Evolutionary conservation across 2,888 invertebrate genomes (phyloP).

Genomic region (Proisotoma minuta): DNA sequence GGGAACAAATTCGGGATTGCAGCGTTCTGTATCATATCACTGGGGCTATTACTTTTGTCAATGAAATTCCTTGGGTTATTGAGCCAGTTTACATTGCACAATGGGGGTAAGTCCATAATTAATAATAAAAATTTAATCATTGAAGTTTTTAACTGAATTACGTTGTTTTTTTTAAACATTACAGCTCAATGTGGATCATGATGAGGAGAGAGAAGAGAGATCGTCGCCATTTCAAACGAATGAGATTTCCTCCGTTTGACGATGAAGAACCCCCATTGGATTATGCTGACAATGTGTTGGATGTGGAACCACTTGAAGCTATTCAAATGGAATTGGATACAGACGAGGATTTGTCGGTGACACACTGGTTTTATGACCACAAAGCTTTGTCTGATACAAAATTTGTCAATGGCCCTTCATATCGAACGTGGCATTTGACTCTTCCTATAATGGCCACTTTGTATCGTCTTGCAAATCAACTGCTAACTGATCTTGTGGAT

Average conservation of each 20-base stretch:
- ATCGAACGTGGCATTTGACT: conserved; percentile 91
- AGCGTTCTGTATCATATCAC: conserved; percentile 98
- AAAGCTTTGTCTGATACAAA: conserved; percentile 89
- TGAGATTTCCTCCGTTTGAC: conserved; percentile 99
- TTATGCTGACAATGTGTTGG: conserved; percentile 97
- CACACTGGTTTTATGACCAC: conserved; percentile 98
- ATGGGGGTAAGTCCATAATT: conserved; percentile 73
- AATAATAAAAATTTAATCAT: neutral
- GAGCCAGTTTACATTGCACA: conserved; percentile 99
- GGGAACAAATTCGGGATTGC: conserved; percentile 99
- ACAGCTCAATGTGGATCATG: conserved; percentile 99
- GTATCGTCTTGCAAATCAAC: conserved; percentile 94
- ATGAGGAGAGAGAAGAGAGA: conserved; percentile 98
- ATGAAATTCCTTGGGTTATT: conserved; percentile 99
- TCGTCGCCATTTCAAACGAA: conserved; percentile 96
- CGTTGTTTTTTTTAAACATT: conserved; percentile 6
- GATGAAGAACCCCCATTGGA: conserved; percentile 99
- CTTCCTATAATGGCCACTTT: conserved; percentile 96
- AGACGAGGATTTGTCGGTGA: conserved; percentile 85
- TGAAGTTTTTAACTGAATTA: neutral
- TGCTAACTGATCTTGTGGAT: conserved; percentile 95
- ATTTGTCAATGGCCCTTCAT: conserved; percentile 88
- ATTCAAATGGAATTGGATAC: conserved; percentile 96
- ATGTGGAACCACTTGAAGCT: conserved; percentile 97
- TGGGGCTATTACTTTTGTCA: conserved; percentile 98